phyloP scores from a whole-genome alignment of 2,797 vertebrate genomes.

The Diplodus puntazzo region DNA sequence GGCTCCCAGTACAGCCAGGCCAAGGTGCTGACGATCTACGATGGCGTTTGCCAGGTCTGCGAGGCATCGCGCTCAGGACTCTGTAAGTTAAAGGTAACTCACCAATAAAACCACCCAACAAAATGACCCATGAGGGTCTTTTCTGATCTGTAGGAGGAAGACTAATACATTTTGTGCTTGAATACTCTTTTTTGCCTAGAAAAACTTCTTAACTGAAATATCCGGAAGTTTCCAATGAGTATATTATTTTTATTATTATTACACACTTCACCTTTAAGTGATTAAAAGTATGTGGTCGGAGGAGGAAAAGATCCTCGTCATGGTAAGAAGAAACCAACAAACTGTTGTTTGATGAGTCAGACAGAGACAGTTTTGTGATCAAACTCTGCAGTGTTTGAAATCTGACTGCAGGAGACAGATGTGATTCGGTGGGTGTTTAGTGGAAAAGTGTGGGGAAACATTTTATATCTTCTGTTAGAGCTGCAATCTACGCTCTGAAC shows the following conservation, averaged over 20 bases:
- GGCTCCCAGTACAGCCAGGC: slow-evolving; percentile 85
- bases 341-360: not conserved
- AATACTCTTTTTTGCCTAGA: too few relatives aligned
- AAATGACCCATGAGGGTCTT: too few relatives aligned
- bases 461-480: slow-evolving; percentile 14
- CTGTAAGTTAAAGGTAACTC: slow-evolving; percentile 92
- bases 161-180: too few relatives aligned
- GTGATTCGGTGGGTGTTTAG: slow-evolving; percentile 38
- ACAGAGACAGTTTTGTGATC: not conserved
- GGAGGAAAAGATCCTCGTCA: too few relatives aligned
- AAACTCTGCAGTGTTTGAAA: slow-evolving; percentile 2
- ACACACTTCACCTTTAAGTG: too few relatives aligned
- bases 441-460: slow-evolving; percentile 22
- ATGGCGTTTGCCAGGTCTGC: slow-evolving; percentile 88
- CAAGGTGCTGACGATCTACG: slow-evolving; percentile 86
- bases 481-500: not conserved
- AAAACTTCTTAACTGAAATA: too few relatives aligned
- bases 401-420: slow-evolving; percentile 29
- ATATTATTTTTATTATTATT: too few relatives aligned
- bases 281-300: too few relatives aligned
- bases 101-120: not conserved
- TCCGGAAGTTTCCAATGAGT: too few relatives aligned
- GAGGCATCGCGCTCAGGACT: slow-evolving; percentile 80
- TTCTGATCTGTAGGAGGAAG: too few relatives aligned
- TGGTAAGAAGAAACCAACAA: too few relatives aligned